These are phyloP conservation scores for Crocuta crocuta DNA, from an alignment of 2,113 vertebrate genomes.

Conservation along the genomic window DNA sequence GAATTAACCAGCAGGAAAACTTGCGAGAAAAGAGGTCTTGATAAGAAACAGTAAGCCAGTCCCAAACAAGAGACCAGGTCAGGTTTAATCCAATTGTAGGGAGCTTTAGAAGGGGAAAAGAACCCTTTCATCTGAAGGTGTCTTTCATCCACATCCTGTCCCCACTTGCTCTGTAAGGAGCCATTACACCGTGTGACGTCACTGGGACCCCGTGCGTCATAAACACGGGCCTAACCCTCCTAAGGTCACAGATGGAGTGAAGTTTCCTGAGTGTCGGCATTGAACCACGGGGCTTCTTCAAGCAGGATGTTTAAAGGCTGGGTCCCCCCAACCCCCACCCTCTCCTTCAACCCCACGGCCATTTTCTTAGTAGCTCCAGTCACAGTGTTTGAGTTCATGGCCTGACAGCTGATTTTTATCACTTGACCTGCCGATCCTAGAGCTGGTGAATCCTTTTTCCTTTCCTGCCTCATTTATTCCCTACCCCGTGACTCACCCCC, in stretches of 20 bases:
- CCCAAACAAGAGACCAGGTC: constrained; percentile 72
- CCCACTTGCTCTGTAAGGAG: neutral
- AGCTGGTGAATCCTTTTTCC: too few species aligned
- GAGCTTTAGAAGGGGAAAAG: neutral
- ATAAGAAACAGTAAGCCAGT: constrained; percentile 74
- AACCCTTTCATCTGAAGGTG: constrained; percentile 51
- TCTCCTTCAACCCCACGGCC: neutral
- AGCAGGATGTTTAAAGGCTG: neutral
- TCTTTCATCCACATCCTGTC: constrained; percentile 54
- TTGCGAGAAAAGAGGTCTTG: constrained; percentile 72
- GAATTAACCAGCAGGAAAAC: constrained; percentile 83
- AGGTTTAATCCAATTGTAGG: constrained; percentile 64
- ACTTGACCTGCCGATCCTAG: neutral
- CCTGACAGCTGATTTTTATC: neutral
- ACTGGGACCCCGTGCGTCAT: neutral
- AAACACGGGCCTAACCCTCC: constrained; percentile 6
- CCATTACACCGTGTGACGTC: neutral
- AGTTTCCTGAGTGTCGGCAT: neutral
- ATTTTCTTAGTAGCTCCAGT: neutral
- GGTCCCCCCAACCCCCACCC: too few species aligned
- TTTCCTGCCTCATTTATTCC: too few species aligned
- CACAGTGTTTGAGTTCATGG: accelerated
- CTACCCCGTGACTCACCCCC: neutral
- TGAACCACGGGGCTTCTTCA: too few species aligned
- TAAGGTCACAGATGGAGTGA: neutral